These are phyloP conservation scores for Eilema sororculum DNA, from an alignment of 2,888 invertebrate genomes.

Conservation along the genomic window DNA sequence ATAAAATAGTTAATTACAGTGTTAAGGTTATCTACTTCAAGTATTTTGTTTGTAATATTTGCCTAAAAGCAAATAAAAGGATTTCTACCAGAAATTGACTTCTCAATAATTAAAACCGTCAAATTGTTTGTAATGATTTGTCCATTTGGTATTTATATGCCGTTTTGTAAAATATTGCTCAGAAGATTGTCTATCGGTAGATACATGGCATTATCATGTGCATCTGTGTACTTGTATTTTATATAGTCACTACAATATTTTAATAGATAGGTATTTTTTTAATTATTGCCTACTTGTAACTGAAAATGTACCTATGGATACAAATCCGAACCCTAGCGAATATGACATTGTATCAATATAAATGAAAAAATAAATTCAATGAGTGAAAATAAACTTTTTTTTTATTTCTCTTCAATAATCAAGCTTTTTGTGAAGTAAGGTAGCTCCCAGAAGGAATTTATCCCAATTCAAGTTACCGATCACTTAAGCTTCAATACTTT, in stretches of 20 bases:
- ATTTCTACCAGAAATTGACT: slow-evolving; percentile 10
- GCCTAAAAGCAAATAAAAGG: slow-evolving; percentile 15
- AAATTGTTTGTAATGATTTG: slow-evolving; percentile 20
- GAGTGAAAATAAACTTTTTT: slow-evolving; percentile 51
- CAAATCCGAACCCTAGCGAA: slow-evolving; percentile 63
- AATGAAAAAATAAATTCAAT: slow-evolving; percentile 62
- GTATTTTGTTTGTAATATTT: slow-evolving; percentile 18
- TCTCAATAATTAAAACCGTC: not conserved
- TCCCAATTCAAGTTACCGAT: not conserved
- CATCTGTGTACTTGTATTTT: slow-evolving; percentile 63
- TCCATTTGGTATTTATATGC: slow-evolving; percentile 35
- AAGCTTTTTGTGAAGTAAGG: not conserved
- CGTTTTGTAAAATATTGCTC: slow-evolving; percentile 54
- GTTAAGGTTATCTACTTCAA: slow-evolving; percentile 33
- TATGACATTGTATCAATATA: slow-evolving; percentile 68
- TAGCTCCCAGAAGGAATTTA: not conserved
- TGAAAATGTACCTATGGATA: slow-evolving; percentile 57
- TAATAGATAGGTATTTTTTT: slow-evolving; percentile 70
- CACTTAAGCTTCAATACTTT: not conserved
- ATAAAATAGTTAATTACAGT: slow-evolving; percentile 37
- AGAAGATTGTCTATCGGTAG: slow-evolving; percentile 51
- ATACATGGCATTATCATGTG: slow-evolving; percentile 35
- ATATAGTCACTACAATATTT: slow-evolving; percentile 69
- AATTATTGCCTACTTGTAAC: slow-evolving; percentile 60
- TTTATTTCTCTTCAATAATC: not conserved